Percentiles rank a stretch among this genome's conserved stretches.
These are phyloP conservation scores for Harpalus rubripes DNA, from an alignment of 2,888 invertebrate genomes.

Conservation along the genomic window DNA sequence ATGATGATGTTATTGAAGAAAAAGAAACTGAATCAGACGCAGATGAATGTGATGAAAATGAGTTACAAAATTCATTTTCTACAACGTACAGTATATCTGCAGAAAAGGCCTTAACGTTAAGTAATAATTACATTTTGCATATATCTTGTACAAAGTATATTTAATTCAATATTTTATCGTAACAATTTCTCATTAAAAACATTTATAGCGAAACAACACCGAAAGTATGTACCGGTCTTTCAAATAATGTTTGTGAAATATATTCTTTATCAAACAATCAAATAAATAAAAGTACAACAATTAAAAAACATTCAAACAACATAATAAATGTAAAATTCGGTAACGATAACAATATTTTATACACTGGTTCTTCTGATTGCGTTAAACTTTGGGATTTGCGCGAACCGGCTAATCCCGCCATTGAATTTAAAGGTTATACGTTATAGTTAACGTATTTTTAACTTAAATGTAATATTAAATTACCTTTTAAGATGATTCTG, in stretches of 20 bases:
- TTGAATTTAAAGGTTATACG: constrained; percentile 76
- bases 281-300: constrained; percentile 74
- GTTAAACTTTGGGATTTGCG: constrained; percentile 84
- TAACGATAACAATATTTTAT: constrained; percentile 80
- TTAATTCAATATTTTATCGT: neutral
- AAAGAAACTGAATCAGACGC: constrained; percentile 72
- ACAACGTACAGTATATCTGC: constrained; percentile 72
- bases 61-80: constrained; percentile 72
- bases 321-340: constrained; percentile 82
- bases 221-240: constrained; percentile 78
- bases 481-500: constrained; percentile 72
- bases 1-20: constrained; percentile 30
- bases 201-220: constrained; percentile 75
- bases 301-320: constrained; percentile 77
- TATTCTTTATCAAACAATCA: constrained; percentile 77
- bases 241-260: constrained; percentile 78
- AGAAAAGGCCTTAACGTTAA: constrained; percentile 80
- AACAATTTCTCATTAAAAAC: constrained; percentile 66
- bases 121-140: constrained; percentile 82
- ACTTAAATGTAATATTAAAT: constrained; percentile 7
- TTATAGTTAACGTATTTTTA: constrained; percentile 9
- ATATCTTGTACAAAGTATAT: constrained; percentile 80
- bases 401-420: constrained; percentile 77
- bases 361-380: constrained; percentile 81
- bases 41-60: constrained; percentile 73